Evolutionary conservation across 2,888 invertebrate species (phyloP).

Genomic region (Ecliptopera silaceata): DNA sequence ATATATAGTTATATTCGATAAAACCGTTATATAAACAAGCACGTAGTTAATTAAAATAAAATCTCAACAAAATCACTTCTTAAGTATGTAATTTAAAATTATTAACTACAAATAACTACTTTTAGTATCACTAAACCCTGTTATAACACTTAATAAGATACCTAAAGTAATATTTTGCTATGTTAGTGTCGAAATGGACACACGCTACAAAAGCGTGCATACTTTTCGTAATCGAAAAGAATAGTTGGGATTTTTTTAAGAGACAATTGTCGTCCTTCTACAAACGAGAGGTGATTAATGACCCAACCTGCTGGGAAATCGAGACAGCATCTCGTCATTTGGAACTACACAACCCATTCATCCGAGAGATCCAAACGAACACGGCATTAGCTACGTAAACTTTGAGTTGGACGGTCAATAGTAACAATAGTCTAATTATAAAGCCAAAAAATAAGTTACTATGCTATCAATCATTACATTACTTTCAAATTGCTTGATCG

Average conservation of each 20-base stretch:
- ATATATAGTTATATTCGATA: too few relatives aligned
- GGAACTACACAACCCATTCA: conserved; percentile 53
- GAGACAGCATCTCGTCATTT: conserved; percentile 49
- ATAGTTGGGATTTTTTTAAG: conserved; percentile 46
- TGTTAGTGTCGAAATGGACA: conserved; percentile 11
- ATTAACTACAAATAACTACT: neutral
- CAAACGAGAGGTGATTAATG: conserved; percentile 75
- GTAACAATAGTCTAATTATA: conserved; percentile 75
- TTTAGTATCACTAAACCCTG: neutral
- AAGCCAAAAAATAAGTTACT: conserved; percentile 60
- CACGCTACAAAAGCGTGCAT: conserved; percentile 16
- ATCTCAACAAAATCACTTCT: neutral
- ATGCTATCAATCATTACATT: conserved; percentile 65
- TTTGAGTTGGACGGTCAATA: conserved; percentile 50
- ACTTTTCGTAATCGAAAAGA: conserved; percentile 33
- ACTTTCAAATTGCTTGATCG: conserved; percentile 28
- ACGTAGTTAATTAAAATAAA: too few relatives aligned
- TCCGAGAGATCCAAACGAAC: conserved; percentile 27
- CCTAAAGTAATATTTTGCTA: neutral
- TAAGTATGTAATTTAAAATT: neutral
- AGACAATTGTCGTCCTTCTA: conserved; percentile 57
- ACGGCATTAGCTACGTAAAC: conserved; percentile 46
- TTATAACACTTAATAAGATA: neutral
- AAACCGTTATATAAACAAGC: too few relatives aligned
- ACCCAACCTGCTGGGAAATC: conserved; percentile 55